A percentile compares a stretch with the other conserved stretches of the same genome.
These are phyloP conservation scores for Megamerina dolium DNA, from an alignment of 2,888 invertebrate genomes.

Conservation along the genomic window DNA sequence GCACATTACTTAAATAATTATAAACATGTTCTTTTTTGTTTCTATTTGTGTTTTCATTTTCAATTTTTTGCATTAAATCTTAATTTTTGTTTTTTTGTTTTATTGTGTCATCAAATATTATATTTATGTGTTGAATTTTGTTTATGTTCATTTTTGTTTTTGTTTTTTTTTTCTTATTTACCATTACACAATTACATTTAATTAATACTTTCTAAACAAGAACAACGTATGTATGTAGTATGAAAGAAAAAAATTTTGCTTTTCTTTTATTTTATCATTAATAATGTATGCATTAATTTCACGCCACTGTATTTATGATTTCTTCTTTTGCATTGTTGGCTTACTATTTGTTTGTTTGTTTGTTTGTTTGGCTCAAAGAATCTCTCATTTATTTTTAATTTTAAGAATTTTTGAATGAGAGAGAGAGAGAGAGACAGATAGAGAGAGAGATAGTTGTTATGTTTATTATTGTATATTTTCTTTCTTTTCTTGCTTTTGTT, in stretches of 20 bases:
- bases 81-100: not conserved
- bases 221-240: constrained; percentile 41
- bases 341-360: too few species aligned
- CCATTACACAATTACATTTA: constrained; percentile 19
- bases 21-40: not conserved
- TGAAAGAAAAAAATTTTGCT: constrained; percentile 30
- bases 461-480: too few species aligned
- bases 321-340: too few species aligned
- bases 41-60: not conserved
- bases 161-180: constrained; percentile 10
- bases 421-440: too few species aligned
- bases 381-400: too few species aligned
- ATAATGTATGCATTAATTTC: constrained; percentile 24
- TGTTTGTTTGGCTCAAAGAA: too few species aligned
- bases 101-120: constrained; percentile 13
- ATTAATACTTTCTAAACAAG: constrained; percentile 39
- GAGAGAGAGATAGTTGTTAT: too few species aligned
- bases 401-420: too few species aligned
- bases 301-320: constrained; percentile 25
- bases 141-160: constrained; percentile 7
- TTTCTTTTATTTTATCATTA: constrained; percentile 18
- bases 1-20: not conserved
- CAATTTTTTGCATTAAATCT: not conserved
- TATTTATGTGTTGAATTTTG: constrained; percentile 14
- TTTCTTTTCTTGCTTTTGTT: too few species aligned